Evolutionary conservation across 2,888 invertebrate genomes (phyloP), one percentile per base, ranked within the genome.

Genomic region (Phlogophora meticulosa): DNA sequence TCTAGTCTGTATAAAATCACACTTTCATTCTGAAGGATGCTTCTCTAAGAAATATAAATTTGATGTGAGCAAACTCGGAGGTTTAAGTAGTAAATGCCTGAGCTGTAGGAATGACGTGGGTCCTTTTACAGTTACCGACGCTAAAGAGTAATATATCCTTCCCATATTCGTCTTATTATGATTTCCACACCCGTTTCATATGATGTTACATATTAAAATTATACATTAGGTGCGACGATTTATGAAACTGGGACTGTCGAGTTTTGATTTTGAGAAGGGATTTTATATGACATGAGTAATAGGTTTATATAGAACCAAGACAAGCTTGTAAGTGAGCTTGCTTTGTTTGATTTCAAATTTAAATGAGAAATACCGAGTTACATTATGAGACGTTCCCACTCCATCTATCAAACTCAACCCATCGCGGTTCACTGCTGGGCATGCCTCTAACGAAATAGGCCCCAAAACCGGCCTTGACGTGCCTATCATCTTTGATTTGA

Each of bases 41-140:
- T 32, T 15, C 36, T 22, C 17, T 43, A 38, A 17, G 17, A 45
- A 65, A 73, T 57, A 72, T 51, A 53, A 74, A 66, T 56, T 49
- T 56, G 53, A 57, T 36, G 34, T 46, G 28, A 68, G 68, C 36
- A 24, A 58, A 61, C 46, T 43, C 61, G 24, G 34, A 55, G 61
- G 43, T 67, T 62, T 67, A 55, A 55, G 32, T 55, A 55, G 53
- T 45, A 40, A 63, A 59, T 66, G 62, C 52, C 63, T 72, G 75
- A 76, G 72, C 67, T 65, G 69, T 64, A 71, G 11, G 64, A 64
- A 76, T 86, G 86, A 87, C 75, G 70, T 78, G 85, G 88, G 85
- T 86, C 76, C 49, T 69, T 64, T 75, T 63, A 80, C 72, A 80
- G 67, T 58, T 45, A 56, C 55, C 70, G 58, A 51, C 57, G 60